These are phyloP conservation scores for Xenopus petersii DNA, from an alignment of 2,797 vertebrate species.

Conservation along the genomic window DNA sequence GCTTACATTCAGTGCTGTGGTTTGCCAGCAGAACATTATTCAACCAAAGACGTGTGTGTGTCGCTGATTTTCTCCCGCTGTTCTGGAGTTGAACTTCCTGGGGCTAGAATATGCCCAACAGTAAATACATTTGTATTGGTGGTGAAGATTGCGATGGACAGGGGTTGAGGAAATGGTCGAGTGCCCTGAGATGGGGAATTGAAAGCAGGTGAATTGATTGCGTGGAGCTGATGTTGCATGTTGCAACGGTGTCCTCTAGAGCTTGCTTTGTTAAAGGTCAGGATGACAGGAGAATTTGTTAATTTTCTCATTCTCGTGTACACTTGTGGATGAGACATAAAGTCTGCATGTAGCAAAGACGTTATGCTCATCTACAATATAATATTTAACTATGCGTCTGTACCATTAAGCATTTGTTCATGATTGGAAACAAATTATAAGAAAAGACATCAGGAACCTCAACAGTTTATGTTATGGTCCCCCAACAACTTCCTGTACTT, in stretches of 20 bases:
- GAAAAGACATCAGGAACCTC: no score
- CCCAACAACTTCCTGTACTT: no score
- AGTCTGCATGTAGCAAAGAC: no score
- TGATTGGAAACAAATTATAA: no score
- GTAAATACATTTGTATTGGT: not conserved
- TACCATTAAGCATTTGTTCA: no score
- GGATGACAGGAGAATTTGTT: slow-evolving; percentile 17
- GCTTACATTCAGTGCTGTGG: not conserved
- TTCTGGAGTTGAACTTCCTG: not conserved
- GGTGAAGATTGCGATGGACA: no score
- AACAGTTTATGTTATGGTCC: no score
- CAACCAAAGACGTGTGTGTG: not conserved
- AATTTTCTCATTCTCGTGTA: not conserved
- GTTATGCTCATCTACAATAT: no score
- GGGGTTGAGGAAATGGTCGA: not conserved
- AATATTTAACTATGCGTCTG: no score
- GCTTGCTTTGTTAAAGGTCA: slow-evolving; percentile 22
- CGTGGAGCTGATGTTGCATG: not conserved
- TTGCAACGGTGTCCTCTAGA: not conserved
- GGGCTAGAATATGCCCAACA: not conserved
- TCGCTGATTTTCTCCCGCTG: slow-evolving; percentile 1
- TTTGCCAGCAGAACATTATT: slow-evolving; percentile 5
- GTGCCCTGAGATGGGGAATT: not conserved
- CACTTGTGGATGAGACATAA: no score
- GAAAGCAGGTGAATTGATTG: not conserved